Conservation (phyloP, 2,113 vertebrate species). For the Apteryx owenii region DNA sequence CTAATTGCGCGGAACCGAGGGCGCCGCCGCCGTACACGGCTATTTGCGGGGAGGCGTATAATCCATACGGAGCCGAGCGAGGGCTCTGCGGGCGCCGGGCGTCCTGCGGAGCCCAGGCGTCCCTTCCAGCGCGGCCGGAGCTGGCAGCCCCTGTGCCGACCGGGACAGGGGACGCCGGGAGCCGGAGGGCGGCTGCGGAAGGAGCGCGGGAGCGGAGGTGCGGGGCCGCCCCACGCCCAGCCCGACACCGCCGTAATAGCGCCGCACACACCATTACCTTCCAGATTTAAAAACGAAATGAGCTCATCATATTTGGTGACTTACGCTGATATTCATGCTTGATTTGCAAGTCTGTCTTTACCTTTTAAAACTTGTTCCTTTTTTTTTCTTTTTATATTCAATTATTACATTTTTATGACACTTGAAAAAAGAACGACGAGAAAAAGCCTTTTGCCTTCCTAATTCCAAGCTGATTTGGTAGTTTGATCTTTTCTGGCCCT, state of each 20-base stretch:
- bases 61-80: background rate
- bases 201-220: too few species aligned
- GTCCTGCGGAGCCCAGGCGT: too few species aligned
- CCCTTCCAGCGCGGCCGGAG: too few species aligned
- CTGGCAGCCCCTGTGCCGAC: too few species aligned
- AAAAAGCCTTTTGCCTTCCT: background rate
- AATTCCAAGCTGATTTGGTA: background rate
- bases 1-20: background rate
- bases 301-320: slow-evolving; percentile 20
- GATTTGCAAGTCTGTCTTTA: background rate
- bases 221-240: too few species aligned
- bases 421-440: background rate
- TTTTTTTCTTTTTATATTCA: background rate
- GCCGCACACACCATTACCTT: slow-evolving; percentile 48
- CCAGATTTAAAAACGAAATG: slow-evolving; percentile 53
- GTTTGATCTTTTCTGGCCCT: background rate
- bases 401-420: background rate
- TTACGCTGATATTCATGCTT: background rate
- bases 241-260: too few species aligned
- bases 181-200: too few species aligned
- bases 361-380: background rate
- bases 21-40: background rate
- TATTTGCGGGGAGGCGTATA: background rate
- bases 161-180: too few species aligned
- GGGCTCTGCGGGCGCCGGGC: too few species aligned